Percentiles rank a stretch among this genome's conserved stretches.
Conservation (phyloP, 2,888 invertebrate species). For the Zelleria hepariella region DNA sequence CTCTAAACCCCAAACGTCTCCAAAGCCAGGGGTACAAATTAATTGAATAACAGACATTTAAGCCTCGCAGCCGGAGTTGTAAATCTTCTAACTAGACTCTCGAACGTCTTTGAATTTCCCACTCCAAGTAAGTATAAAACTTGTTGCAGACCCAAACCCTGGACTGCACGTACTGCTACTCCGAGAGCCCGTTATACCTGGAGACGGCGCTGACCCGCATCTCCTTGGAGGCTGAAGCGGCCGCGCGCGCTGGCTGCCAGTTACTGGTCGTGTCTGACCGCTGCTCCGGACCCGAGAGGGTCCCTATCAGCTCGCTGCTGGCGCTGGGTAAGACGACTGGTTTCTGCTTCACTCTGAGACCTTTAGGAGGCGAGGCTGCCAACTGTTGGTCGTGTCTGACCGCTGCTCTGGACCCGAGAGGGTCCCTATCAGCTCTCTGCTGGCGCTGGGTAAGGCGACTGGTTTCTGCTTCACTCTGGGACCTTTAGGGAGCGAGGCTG, state of each 20-base stretch:
- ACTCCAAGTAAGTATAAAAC: neutral
- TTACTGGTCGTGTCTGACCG: conserved; percentile 91
- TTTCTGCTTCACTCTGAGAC: too few species aligned
- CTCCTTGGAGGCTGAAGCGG: conserved; percentile 84
- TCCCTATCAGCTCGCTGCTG: conserved; percentile 86
- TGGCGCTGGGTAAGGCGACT: conserved; percentile 81
- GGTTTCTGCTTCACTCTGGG: too few species aligned
- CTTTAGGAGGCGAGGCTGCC: too few species aligned
- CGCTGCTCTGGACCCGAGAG: conserved; percentile 74
- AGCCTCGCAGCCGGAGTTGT: too few species aligned
- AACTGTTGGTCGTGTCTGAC: conserved; percentile 91
- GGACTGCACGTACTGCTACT: conserved; percentile 88
- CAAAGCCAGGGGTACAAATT: too few species aligned
- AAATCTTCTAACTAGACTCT: too few species aligned
- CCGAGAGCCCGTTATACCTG: conserved; percentile 82
- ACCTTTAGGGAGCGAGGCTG: too few species aligned
- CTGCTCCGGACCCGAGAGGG: conserved; percentile 72
- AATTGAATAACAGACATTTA: too few species aligned
- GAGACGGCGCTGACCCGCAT: conserved; percentile 84
- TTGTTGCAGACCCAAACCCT: conserved; percentile 77
- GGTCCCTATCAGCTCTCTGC: conserved; percentile 83
- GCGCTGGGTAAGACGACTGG: conserved; percentile 79
- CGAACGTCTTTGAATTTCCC: too few species aligned
- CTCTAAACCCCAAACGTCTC: too few species aligned
- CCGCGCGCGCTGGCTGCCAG: conserved; percentile 84